Evolutionary conservation across 1,140 invertebrate species (phyloP).

Genomic region (Anthonomus grandis): DNA sequence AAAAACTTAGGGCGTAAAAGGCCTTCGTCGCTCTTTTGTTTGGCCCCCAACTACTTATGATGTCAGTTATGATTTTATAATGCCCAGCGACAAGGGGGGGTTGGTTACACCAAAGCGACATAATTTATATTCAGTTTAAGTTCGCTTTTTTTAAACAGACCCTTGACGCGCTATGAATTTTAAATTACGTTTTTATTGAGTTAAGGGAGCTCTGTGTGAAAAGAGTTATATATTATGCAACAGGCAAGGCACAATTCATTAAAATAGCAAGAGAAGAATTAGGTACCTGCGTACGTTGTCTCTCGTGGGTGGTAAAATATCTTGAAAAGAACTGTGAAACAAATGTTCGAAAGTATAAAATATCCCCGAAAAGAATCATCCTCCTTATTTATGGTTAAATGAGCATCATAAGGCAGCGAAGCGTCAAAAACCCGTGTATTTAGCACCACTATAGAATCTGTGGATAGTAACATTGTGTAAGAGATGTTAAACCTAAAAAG

Average conservation of each 20-base stretch:
- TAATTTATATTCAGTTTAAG: slow-evolving; percentile 38
- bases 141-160: slow-evolving; percentile 6
- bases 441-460: not conserved
- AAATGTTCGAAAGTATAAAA: no score
- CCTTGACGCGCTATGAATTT: no score
- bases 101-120: slow-evolving; percentile 39
- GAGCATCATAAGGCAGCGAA: not conserved
- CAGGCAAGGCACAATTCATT: no score
- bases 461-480: not conserved
- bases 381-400: not conserved
- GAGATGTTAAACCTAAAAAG: not conserved
- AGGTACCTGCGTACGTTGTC: no score
- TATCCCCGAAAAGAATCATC: no score
- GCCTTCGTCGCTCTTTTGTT: slow-evolving; percentile 38
- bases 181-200: no score
- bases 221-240: no score
- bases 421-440: not conserved
- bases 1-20: slow-evolving; percentile 38
- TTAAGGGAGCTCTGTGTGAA: no score
- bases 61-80: slow-evolving; percentile 38
- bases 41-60: slow-evolving; percentile 39
- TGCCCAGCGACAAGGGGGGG: slow-evolving; percentile 23
- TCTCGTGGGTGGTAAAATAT: no score
- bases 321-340: no score
- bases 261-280: no score